A percentile compares a stretch with the other conserved stretches of the same genome.
Conservation (phyloP, 2,888 invertebrate genomes). For the Cordilura impudica region DNA sequence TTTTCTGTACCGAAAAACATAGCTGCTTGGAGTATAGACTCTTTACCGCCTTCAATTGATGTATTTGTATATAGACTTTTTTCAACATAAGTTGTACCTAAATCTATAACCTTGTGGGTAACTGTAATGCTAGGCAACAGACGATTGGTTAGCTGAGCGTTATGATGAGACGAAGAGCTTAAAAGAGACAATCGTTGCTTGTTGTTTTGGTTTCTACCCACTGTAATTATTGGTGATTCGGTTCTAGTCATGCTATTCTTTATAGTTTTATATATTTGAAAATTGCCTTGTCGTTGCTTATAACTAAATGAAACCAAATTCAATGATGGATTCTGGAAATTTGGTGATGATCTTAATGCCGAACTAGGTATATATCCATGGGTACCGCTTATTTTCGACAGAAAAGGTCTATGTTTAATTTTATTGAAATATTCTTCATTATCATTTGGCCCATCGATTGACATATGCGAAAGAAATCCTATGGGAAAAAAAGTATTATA, state of each 20-base stretch:
- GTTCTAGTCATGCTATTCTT: neutral
- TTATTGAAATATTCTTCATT: neutral
- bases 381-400: neutral
- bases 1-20: constrained; percentile 91
- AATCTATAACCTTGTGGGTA: constrained; percentile 64
- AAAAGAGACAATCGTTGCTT: constrained; percentile 65
- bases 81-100: constrained; percentile 46
- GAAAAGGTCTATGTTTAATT: neutral
- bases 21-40: constrained; percentile 74
- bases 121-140: constrained; percentile 40
- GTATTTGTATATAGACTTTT: constrained; percentile 63
- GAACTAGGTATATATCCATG: neutral
- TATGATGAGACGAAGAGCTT: constrained; percentile 66
- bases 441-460: neutral
- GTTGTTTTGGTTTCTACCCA: constrained; percentile 58
- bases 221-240: constrained; percentile 46
- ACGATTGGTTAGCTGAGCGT: constrained; percentile 67
- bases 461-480: too few species aligned
- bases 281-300: constrained; percentile 60
- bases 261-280: constrained; percentile 42
- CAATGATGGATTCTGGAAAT: neutral
- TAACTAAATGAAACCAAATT: neutral
- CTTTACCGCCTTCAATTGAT: constrained; percentile 46
- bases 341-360: neutral
- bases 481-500: too few species aligned